Evolutionary conservation across 2,113 vertebrate species (phyloP), one percentile per base, ranked within the genome.

Genomic region (Nyctereutes procyonoides): DNA sequence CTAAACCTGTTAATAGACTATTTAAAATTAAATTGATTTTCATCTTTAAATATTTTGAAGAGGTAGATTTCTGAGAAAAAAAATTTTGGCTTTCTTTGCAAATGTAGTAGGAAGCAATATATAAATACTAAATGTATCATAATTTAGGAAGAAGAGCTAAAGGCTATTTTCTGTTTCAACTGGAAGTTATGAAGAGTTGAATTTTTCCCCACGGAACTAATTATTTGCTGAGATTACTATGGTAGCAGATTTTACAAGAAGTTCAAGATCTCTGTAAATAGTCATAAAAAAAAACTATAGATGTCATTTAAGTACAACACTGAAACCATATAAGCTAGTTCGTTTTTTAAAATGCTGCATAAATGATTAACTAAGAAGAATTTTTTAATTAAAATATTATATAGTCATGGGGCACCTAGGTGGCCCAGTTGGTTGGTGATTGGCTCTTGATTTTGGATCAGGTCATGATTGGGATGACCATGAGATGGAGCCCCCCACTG

Each of bases 151-250:
- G 35, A 84, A 87, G 55, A 90, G 76, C 90, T 85, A 96, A 93
- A 90, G 94, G 87, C 76, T 98, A 9, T 97, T 98, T 98, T 97
- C n/a, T 86, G 19, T 98, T 98, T 98, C 92, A 96, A 88, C 77
- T 76, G 65, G 35, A 91, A 97, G 88, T 93, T 96, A 96, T 82
- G 81, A 97, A 98, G 94, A 96, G 73, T 26, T 89, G 43, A 0
- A 0, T 97, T 98, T 98, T 98, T 98, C 98, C 97, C 97, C 53
- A 82, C 97, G 98, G 98, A 98, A 96, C 98, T 98, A 98, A 98
- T 99, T 99, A 98, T 88, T 96, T 95, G 92, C 62, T 86, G 95
- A 98, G 97, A 98, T 98, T 98, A 98, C 98, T 98, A 67, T 35
- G 73, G 97, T 84, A 96, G 96, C 97, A 94, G 97, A 69, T 93